A percentile compares a stretch with the other conserved stretches of the same genome.
These are phyloP conservation scores for Sciurus carolinensis DNA, from an alignment of 2,797 vertebrate species.

Conservation along the genomic window DNA sequence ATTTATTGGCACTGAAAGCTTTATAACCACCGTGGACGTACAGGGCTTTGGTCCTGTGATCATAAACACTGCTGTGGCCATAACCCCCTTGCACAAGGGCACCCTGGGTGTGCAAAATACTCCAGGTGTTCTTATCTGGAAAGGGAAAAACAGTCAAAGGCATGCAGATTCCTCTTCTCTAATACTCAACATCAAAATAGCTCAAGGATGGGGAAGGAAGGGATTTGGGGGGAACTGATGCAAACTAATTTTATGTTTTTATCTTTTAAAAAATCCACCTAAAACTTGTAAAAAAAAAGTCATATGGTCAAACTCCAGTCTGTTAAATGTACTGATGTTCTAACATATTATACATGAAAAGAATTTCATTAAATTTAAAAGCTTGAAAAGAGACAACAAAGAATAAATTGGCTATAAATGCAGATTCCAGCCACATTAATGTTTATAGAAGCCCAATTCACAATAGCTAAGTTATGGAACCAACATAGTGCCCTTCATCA, in stretches of 20 bases:
- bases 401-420: neutral
- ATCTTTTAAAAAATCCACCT: neutral
- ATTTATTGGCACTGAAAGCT: constrained; percentile 98
- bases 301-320: neutral
- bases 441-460: too few species aligned
- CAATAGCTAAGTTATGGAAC: too few species aligned
- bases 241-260: neutral
- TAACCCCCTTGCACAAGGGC: constrained; percentile 98
- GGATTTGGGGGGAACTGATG: neutral
- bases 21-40: constrained; percentile 99
- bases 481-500: too few species aligned
- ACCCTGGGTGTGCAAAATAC: constrained; percentile 91
- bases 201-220: constrained; percentile 21
- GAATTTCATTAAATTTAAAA: neutral
- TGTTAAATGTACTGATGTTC: constrained; percentile 50
- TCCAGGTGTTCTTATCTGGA: constrained; percentile 93
- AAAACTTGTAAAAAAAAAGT: constrained; percentile 38
- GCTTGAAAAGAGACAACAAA: too few species aligned
- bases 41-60: constrained; percentile 92
- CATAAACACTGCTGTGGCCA: constrained; percentile 98
- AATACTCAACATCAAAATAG: constrained; percentile 36
- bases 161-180: neutral
- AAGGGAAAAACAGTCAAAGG: constrained; percentile 60
- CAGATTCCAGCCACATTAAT: neutral
- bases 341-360: constrained; percentile 34